Percentiles rank a stretch among this genome's conserved stretches.
Evolutionary conservation across 2,888 invertebrate species (phyloP).

Genomic region (Nudaria mundana): DNA sequence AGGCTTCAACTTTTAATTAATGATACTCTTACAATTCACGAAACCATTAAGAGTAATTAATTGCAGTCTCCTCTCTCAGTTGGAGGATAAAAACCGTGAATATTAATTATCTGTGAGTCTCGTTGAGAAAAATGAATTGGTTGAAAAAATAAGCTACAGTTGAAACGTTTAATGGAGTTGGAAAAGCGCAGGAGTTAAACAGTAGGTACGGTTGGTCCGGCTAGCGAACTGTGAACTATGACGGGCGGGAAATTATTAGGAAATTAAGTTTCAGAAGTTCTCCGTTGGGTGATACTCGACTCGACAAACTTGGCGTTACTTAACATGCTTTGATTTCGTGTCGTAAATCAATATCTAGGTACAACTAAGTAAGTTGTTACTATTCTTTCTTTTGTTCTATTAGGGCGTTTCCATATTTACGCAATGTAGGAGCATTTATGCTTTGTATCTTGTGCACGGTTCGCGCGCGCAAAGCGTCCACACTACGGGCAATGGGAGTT

Average conservation of each 20-base stretch:
- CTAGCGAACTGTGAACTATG: constrained; percentile 35
- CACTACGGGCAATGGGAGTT: too few relatives aligned
- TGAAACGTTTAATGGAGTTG: constrained; percentile 35
- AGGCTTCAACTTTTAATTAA: constrained; percentile 41
- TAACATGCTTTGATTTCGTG: too few relatives aligned
- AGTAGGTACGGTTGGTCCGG: constrained; percentile 26
- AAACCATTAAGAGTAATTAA: constrained; percentile 36
- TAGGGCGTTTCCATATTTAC: too few relatives aligned
- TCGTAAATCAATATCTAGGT: too few relatives aligned
- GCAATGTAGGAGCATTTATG: too few relatives aligned
- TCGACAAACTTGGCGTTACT: too few relatives aligned
- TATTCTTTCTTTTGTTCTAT: too few relatives aligned
- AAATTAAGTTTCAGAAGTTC: constrained; percentile 54
- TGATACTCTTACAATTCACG: constrained; percentile 34
- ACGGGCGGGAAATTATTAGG: constrained; percentile 52
- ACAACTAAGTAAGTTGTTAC: too few relatives aligned
- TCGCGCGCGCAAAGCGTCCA: too few relatives aligned
- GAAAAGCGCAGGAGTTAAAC: constrained; percentile 21
- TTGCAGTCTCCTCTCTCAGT: constrained; percentile 32
- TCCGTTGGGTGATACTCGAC: constrained; percentile 24
- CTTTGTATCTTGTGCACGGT: too few relatives aligned
- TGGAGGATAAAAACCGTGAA: constrained; percentile 17
- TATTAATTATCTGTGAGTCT: constrained; percentile 11
- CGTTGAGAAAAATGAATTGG: constrained; percentile 1
- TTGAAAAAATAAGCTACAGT: constrained; percentile 7